Base-by-base conservation (phyloP, 1,140 invertebrate species). In the Dendroctonus ponderosae region DNA sequence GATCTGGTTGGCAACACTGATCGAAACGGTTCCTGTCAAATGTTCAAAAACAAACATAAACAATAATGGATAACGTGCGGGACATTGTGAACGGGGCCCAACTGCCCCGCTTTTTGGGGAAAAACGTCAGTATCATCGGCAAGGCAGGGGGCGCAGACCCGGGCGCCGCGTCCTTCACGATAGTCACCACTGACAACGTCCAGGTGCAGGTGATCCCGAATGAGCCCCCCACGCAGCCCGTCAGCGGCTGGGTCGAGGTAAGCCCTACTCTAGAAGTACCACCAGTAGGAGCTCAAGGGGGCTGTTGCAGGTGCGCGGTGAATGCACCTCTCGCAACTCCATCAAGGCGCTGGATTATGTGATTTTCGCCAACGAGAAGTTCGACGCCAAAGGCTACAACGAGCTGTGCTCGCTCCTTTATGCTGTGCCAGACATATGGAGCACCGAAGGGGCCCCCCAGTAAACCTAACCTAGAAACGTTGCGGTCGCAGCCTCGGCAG, bases 161-260 rank as follows among this genome's bases (percentile, higher is more conserved):
- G 6, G 59, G 59, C 15, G 57, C 53, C 7, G 54, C n/a, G 37
- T 54, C 51, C n/a, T 70, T 70, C 42, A 41, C 42, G 37, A 44
- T 70, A 9, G n/a, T 15, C n/a, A 38, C 65, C n/a, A 44, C 54
- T 2, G 69, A 70, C 46, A 53, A 67, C 64, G 41, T 64, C 6
- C 2, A n/a, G 6, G 50, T 70, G 7, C 37, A 54, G 38, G 53
- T 70, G 7, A 56, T 64, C 50, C 48, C 68, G 38, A 52, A 40
- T 6, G 48, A 53, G 14, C 69, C 69, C 8, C 39, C 68, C 4
- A 60, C 42, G 56, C 7, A 42, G 40, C 53, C 54, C 9, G 14
- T 64, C 5, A 44, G 53, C 11, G 66, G 64, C 14, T 63, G 40
- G 51, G 60, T 70, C 7, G 66, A 70, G 50, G 69, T 70, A 67